Base-by-base conservation (phyloP, 2,888 invertebrate species). In the Alsophila aescularia region DNA sequence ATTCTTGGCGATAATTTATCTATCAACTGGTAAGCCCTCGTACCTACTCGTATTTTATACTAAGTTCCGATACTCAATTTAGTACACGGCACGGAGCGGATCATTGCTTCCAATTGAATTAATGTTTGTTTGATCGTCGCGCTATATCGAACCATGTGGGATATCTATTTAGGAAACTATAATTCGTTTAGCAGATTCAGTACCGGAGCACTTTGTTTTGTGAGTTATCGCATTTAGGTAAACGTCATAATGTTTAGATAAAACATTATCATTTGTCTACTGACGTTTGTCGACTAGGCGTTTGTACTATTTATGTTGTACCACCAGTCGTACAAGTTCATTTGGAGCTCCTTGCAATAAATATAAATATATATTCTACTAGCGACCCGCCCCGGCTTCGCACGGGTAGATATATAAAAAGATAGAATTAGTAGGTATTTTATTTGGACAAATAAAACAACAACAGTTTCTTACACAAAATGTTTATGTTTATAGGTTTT, bases 81-180 rank as follows among this genome's bases (percentile, higher is more conserved):
- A 14, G 48, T 43, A 48, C 37, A 48, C 42, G 48, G 53, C 42
- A 43, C 43, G 57, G 47, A 64, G 36, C 32, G 57, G 61, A 67
- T 70, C 66, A 67, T 62, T 62, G 64, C 64, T 64, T 55, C 58
- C 62, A 66, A 71, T 71, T 62, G 67, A 70, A 71, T 67, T 69
- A 71, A 70, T 67, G 62, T 58, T 64, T 58, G 70, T 69, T 65
- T 67, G 67, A 54, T 48, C 53, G 53, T 43, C 37, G 43, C 47
- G 42, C 43, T 48, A 54, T 54, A 53, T 54, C 48, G 32, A 54
- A 27, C 37, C 48, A 43, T 48, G 27, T 43, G 53, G 32, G 42
- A 54, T 54, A 37, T 42, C 37, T 54, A 16, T 48, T 54, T 54
- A 48, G 48, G 27, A 24, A 54, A 48, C 42, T 48, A 34, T 48